A percentile compares a stretch with the other conserved stretches of the same genome.
phyloP scores from a whole-genome alignment of 2,888 invertebrate genomes.

The Plagodis pulveraria region DNA sequence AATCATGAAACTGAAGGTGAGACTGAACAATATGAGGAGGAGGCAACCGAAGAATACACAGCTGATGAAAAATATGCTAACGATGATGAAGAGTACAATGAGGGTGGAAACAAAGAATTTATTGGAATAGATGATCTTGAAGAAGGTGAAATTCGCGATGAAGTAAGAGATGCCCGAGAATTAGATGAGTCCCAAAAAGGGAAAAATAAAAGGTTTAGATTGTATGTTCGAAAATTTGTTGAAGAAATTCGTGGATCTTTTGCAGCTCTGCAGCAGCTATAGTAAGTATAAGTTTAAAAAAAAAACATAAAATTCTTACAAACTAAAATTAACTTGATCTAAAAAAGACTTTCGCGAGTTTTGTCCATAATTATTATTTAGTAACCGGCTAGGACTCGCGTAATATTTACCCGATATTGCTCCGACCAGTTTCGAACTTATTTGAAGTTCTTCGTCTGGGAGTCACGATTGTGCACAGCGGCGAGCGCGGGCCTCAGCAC shows the following conservation, averaged over 20 bases:
- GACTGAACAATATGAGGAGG: neutral
- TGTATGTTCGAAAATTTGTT: conserved; percentile 5
- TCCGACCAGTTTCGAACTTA: too few species aligned
- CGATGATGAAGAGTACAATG: neutral
- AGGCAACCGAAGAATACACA: neutral
- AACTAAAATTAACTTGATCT: too few species aligned
- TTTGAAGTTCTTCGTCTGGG: too few species aligned
- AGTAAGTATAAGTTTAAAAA: conserved; percentile 1
- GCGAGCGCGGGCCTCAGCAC: too few species aligned
- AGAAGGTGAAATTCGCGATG: conserved; percentile 4
- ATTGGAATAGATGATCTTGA: conserved; percentile 5
- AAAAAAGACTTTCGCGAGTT: too few species aligned
- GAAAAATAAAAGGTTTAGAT: conserved; percentile 6
- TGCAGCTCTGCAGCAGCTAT: conserved; percentile 1
- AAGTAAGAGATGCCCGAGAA: neutral
- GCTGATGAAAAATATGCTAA: neutral
- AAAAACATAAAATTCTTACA: too few species aligned
- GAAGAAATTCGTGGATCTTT: conserved; percentile 8
- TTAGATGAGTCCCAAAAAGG: conserved; percentile 10
- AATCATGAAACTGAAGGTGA: neutral
- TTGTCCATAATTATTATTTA: too few species aligned
- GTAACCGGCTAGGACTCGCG: too few species aligned
- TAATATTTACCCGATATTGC: too few species aligned
- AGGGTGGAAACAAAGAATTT: neutral
- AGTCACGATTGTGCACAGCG: too few species aligned